Evolutionary conservation across 2,797 vertebrate species (phyloP), one percentile per base, ranked within the genome.

Genomic region (Mus minutoides): DNA sequence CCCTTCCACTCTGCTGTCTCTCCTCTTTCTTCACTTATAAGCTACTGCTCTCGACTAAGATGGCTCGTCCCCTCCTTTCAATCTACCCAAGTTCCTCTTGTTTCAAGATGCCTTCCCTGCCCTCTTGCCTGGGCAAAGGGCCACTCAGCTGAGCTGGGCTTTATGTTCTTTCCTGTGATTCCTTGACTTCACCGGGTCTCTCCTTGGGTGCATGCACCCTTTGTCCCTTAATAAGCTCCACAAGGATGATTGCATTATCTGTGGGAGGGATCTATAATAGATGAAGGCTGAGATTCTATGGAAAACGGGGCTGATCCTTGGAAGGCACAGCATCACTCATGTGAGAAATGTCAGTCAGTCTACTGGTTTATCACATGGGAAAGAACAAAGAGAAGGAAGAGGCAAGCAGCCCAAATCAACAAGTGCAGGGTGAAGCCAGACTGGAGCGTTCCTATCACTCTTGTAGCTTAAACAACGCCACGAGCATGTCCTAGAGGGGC

Each of bases 1-100:
- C 13, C 73, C 14, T 8, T 10, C 49, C 9, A 11, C 49, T 12
- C 49, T 12, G 21, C 31, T 91, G 96, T 76, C 56, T 40, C 54
- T 10, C 24, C 17, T 62, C 34, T 37, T 88, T 37, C 37, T 16
- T 2, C 7, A 0, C 11, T 24, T 49, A 0, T 5, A 2, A 12
- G 22, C 0, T 10, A 46, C 17, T 6, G 76, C 54, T 78, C 34
- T 87, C 7, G 4, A 46, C 37, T 9, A 0, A 54, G 40, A 43
- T 16, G 34, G 13, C 43, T 26, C 17, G 34, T 2, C 58, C 64
- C 88, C 21, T 24, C 75, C 24, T 17, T 40, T 64, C 62, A 0
- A 34, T 52, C 40, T 43, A 71, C 71, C 12, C 12, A 16, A 49
- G 46, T 58, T 49, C 37, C 49, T 7, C 19, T 22, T 67, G 75